Percentiles rank a stretch among this genome's conserved stretches.
phyloP scores from a whole-genome alignment of 2,797 vertebrate genomes.

The Orestias chungarensis region DNA sequence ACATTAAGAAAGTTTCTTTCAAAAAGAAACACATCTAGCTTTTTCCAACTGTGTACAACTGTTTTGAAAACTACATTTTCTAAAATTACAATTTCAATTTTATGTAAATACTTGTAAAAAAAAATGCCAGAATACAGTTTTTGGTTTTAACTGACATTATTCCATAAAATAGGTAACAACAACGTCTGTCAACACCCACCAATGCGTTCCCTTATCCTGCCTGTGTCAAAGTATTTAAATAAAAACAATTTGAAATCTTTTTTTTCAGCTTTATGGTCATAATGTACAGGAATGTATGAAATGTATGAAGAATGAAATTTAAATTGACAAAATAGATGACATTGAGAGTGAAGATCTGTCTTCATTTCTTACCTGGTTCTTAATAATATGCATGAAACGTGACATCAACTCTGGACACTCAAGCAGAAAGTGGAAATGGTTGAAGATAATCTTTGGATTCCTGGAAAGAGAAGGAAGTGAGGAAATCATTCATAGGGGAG shows the following conservation, averaged over 20 bases:
- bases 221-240: too few species aligned
- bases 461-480: conserved; percentile 63
- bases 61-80: neutral
- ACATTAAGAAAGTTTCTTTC: neutral
- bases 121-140: neutral
- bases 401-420: conserved; percentile 99
- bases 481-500: neutral
- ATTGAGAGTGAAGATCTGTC: neutral
- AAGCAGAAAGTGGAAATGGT: conserved; percentile 98
- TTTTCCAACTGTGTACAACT: neutral
- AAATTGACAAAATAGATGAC: neutral
- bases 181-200: neutral
- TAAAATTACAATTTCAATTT: neutral
- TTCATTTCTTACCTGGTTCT: conserved; percentile 87
- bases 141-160: neutral
- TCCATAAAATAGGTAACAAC: neutral
- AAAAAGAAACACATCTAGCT: neutral
- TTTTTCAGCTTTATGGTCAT: too few species aligned
- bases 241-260: too few species aligned
- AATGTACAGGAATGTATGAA: too few species aligned
- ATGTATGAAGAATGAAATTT: neutral
- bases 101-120: neutral
- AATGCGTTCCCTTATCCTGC: too few species aligned
- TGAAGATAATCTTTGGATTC: conserved; percentile 99
- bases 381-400: conserved; percentile 99